These are phyloP conservation scores for Volucella bombylans DNA, from an alignment of 2,888 invertebrate genomes.

Conservation along the genomic window DNA sequence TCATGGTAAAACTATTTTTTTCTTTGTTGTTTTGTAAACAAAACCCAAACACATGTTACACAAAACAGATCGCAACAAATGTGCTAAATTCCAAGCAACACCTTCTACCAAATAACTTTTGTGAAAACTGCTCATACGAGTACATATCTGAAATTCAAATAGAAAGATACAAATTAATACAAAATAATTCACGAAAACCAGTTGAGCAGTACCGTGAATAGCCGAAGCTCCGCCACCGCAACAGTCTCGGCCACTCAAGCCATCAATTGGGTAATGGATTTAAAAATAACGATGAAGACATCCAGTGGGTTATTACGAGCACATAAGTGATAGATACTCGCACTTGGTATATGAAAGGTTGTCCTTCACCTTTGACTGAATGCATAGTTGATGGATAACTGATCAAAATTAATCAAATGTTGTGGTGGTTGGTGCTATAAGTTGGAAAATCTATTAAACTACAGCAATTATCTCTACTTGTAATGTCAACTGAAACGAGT, in stretches of 20 bases:
- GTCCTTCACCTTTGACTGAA: conserved; percentile 62
- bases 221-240: neutral
- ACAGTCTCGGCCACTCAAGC: neutral
- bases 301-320: conserved; percentile 17
- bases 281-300: conserved; percentile 71
- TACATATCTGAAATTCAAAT: conserved; percentile 17
- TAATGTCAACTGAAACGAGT: conserved; percentile 8
- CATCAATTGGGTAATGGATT: conserved; percentile 20
- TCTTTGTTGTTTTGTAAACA: neutral
- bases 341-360: conserved; percentile 35
- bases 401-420: conserved; percentile 48
- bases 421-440: conserved; percentile 22
- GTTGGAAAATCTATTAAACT: conserved; percentile 52
- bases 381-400: conserved; percentile 32
- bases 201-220: conserved; percentile 10
- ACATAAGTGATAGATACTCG: conserved; percentile 30
- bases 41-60: conserved; percentile 34
- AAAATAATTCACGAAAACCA: conserved; percentile 60
- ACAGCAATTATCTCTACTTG: conserved; percentile 28
- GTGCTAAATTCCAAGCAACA: conserved; percentile 56
- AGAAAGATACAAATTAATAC: conserved; percentile 5
- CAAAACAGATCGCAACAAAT: conserved; percentile 13
- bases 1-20: conserved; percentile 10
- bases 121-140: neutral
- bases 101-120: neutral